Conservation (phyloP, 2,888 invertebrate species). For the Cerastis rubricosa region DNA sequence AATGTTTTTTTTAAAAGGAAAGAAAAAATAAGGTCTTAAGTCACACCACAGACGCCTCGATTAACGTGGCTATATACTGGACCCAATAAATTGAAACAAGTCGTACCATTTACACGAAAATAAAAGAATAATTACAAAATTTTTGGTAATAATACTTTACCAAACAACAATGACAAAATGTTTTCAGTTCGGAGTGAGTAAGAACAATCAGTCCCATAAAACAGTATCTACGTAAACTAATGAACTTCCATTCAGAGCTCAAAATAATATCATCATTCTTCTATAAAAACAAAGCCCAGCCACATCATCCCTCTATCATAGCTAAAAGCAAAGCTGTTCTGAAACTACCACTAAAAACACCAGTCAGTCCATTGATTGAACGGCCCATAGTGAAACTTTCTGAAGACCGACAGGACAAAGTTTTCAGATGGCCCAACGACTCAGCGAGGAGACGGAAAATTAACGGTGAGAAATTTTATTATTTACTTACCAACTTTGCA, state of each 20-base stretch:
- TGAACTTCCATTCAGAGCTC: too few species aligned
- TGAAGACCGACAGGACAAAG: slow-evolving; percentile 39
- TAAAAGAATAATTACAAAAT: too few species aligned
- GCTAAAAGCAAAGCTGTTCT: slow-evolving; percentile 18
- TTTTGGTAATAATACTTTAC: too few species aligned
- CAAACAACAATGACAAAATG: background rate
- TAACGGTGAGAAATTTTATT: slow-evolving; percentile 65
- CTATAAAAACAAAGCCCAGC: background rate
- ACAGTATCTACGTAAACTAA: too few species aligned
- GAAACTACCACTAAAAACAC: slow-evolving; percentile 21
- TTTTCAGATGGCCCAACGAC: slow-evolving; percentile 49
- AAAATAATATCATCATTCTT: background rate
- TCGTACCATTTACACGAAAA: too few species aligned
- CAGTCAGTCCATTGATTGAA: slow-evolving; percentile 48
- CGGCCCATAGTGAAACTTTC: slow-evolving; percentile 45
- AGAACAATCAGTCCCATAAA: background rate
- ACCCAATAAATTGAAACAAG: too few species aligned
- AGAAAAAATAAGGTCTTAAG: too few species aligned
- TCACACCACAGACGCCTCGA: too few species aligned
- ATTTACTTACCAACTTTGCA: slow-evolving; percentile 62
- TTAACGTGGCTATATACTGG: too few species aligned
- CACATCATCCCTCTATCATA: background rate
- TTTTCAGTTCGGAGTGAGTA: background rate
- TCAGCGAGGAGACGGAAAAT: slow-evolving; percentile 63
- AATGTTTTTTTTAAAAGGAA: too few species aligned